Percentiles rank a stretch among this genome's conserved stretches.
phyloP scores from a whole-genome alignment of 2,888 invertebrate genomes.

The Patella ulyssiponensis region DNA sequence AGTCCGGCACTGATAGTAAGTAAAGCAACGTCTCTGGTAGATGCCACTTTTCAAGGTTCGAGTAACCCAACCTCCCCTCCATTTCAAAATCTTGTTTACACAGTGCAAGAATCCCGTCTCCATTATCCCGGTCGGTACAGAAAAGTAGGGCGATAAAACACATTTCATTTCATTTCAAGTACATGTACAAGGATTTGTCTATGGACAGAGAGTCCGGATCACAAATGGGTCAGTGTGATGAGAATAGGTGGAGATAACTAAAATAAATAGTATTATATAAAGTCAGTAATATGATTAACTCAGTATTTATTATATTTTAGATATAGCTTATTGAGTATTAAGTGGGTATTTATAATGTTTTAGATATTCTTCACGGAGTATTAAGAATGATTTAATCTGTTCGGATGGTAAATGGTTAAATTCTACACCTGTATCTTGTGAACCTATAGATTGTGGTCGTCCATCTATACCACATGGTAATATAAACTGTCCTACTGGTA shows the following conservation, averaged over 20 bases:
- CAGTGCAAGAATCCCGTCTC: too few relatives aligned
- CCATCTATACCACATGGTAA: conserved; percentile 53
- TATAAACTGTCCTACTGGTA: conserved; percentile 58
- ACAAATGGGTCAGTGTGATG: too few relatives aligned
- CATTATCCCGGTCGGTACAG: too few relatives aligned
- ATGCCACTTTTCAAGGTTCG: too few relatives aligned
- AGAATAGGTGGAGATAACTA: background rate
- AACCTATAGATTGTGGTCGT: conserved; percentile 54
- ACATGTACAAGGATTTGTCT: too few relatives aligned
- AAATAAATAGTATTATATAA: background rate
- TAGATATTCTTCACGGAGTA: conserved; percentile 46
- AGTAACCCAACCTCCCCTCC: too few relatives aligned
- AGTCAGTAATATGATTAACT: background rate
- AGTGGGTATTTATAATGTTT: background rate
- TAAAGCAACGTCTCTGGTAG: too few relatives aligned
- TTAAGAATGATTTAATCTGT: conserved; percentile 43
- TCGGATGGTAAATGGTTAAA: conserved; percentile 52
- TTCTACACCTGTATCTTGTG: conserved; percentile 45
- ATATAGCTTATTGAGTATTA: conserved; percentile 38
- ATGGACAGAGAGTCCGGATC: too few relatives aligned
- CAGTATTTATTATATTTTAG: conserved; percentile 32
- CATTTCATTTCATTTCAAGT: too few relatives aligned
- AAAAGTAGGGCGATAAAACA: too few relatives aligned
- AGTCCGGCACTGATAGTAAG: too few relatives aligned
- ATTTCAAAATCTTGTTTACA: too few relatives aligned